These are phyloP conservation scores for Lynx canadensis DNA, from an alignment of 2,113 vertebrate genomes.

Conservation along the genomic window DNA sequence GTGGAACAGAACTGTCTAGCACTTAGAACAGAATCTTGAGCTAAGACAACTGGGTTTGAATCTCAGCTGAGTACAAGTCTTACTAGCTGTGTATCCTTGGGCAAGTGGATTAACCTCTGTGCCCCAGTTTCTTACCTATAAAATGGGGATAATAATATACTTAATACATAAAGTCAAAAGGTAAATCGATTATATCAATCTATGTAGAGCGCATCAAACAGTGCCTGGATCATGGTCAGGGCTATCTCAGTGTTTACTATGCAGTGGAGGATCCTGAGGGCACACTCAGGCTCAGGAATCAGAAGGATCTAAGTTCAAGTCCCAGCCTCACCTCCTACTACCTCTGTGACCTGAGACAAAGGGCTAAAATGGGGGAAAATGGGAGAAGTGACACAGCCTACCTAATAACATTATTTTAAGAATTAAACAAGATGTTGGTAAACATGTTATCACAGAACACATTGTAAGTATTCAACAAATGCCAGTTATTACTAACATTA, in stretches of 20 bases:
- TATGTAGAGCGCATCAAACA: not conserved
- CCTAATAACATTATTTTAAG: not conserved
- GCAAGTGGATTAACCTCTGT: not conserved
- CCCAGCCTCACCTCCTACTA: not conserved
- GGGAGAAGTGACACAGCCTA: not conserved
- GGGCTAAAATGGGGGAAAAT: not conserved
- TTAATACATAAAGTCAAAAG: not conserved
- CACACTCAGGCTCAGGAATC: not conserved
- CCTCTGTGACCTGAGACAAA: not conserved
- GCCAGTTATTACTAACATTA: not conserved
- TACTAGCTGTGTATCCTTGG: not conserved
- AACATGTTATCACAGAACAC: not conserved
- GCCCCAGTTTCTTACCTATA: not conserved
- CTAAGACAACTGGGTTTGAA: not conserved
- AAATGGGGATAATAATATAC: not conserved
- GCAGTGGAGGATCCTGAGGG: not conserved
- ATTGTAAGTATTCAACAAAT: not conserved
- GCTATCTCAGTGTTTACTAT: not conserved
- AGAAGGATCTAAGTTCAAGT: not conserved
- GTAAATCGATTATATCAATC: not conserved
- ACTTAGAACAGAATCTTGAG: not conserved
- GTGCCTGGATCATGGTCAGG: not conserved
- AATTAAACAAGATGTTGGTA: not conserved
- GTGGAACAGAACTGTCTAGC: not conserved
- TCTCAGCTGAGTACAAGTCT: not conserved